phyloP scores from a whole-genome alignment of 2,113 vertebrate species.

The Salvator merianae region DNA sequence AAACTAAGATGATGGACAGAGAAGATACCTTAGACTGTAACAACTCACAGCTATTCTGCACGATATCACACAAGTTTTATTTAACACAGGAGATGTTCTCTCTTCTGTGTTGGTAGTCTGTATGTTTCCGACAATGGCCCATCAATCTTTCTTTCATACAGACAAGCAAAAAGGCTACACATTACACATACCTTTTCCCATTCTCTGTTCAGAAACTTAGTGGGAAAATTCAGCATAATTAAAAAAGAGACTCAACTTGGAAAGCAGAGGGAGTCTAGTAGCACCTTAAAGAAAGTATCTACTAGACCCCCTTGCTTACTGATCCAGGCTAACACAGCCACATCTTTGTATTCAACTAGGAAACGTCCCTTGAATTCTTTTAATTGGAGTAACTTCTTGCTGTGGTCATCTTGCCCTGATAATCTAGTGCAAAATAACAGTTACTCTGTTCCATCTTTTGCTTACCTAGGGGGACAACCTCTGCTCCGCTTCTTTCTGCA shows the following conservation, averaged over 20 bases:
- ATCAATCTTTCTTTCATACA: neutral
- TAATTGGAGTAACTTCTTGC: neutral
- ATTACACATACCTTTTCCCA: neutral
- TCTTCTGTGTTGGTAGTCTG: constrained; percentile 8
- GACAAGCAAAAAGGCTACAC: neutral
- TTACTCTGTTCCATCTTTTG: constrained; percentile 37
- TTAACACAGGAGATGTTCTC: neutral
- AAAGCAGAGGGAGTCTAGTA: constrained; percentile 13
- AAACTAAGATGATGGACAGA: constrained; percentile 25
- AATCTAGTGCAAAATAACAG: constrained; percentile 21
- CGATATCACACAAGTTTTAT: neutral
- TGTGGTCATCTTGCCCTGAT: constrained; percentile 27
- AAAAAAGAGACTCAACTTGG: neutral
- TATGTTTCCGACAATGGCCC: constrained; percentile 30
- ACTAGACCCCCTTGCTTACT: too few species aligned
- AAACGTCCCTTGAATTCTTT: constrained; percentile 19
- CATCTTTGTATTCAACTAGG: too few species aligned
- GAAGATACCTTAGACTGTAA: constrained; percentile 16
- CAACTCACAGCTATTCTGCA: neutral
- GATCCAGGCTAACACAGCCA: too few species aligned
- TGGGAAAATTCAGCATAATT: neutral
- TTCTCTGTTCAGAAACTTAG: neutral
- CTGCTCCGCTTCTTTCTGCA: neutral
- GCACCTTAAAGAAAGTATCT: too few species aligned
- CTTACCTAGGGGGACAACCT: constrained; percentile 30